Conservation (phyloP, 2,113 vertebrate genomes). For the Tragelaphus scriptus region DNA sequence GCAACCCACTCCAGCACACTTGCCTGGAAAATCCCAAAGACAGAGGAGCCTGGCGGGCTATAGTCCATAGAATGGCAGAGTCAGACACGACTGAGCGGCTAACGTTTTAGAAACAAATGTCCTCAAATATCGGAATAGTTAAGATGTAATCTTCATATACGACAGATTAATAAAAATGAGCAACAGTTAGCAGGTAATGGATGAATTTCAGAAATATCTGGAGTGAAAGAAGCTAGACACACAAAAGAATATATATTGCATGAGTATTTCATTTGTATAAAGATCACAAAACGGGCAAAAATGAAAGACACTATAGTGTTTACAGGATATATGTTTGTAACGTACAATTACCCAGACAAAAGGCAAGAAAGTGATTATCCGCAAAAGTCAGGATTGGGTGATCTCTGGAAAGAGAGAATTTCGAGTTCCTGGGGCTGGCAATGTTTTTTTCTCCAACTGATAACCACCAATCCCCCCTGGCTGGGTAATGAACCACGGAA, state of each 20-base stretch:
- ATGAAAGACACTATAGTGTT: not conserved
- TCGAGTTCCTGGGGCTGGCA: not conserved
- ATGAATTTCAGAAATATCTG: not conserved
- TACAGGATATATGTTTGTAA: not conserved
- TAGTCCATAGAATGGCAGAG: not conserved
- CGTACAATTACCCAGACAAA: not conserved
- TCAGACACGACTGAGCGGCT: not conserved
- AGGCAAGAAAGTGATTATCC: not conserved
- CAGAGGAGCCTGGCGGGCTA: not conserved
- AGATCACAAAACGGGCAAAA: not conserved
- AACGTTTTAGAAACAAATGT: not conserved
- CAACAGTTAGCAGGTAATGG: not conserved
- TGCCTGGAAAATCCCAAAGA: not conserved
- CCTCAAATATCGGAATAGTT: not conserved
- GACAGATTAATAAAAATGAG: not conserved
- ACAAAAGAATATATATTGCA: not conserved
- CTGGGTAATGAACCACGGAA: accelerated
- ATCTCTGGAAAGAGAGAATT: not conserved
- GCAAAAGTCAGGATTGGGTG: not conserved
- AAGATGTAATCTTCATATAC: not conserved
- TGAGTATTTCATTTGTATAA: not conserved
- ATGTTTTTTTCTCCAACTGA: not conserved
- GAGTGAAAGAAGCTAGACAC: not conserved
- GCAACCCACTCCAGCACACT: not conserved
- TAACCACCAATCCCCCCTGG: not conserved